Conservation (phyloP, 1,140 invertebrate genomes). For the Drosophila lowei region DNA sequence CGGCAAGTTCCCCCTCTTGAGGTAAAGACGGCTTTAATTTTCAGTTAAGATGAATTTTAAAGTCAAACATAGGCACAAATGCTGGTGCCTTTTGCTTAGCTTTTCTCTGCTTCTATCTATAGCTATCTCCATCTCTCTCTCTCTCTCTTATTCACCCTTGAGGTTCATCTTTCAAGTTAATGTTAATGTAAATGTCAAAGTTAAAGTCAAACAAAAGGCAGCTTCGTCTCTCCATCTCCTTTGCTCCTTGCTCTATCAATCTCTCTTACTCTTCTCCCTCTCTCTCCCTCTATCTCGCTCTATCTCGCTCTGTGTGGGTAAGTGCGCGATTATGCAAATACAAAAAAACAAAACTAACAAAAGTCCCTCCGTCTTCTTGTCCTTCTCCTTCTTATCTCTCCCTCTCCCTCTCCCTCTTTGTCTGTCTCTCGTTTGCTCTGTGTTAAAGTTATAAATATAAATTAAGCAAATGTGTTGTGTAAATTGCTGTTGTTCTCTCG, state of each 20-base stretch:
- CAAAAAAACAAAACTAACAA: constrained; percentile 31
- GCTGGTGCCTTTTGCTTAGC: too few species aligned
- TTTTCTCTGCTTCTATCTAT: too few species aligned
- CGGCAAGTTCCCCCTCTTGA: neutral
- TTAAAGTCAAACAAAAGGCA: constrained; percentile 5
- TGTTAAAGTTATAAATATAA: constrained; percentile 77
- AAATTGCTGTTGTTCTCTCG: constrained; percentile 67
- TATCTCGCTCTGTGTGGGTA: constrained; percentile 35
- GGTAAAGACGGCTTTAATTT: too few species aligned
- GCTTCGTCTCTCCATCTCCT: neutral
- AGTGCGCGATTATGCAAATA: constrained; percentile 73
- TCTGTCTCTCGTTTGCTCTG: constrained; percentile 20
- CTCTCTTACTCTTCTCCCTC: too few species aligned
- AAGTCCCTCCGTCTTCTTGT: neutral
- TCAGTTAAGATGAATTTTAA: too few species aligned
- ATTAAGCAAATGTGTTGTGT: constrained; percentile 81
- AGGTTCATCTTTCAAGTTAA: too few species aligned
- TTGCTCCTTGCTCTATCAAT: neutral
- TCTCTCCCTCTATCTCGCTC: neutral
- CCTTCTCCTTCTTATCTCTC: constrained; percentile 1
- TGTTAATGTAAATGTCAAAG: neutral
- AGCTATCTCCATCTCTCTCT: neutral
- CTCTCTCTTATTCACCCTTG: neutral
- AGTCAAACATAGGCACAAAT: too few species aligned
- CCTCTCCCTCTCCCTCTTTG: neutral